Evolutionary conservation across 2,888 invertebrate genomes (phyloP).

Genomic region (Chrysopilus asiliformis): DNA sequence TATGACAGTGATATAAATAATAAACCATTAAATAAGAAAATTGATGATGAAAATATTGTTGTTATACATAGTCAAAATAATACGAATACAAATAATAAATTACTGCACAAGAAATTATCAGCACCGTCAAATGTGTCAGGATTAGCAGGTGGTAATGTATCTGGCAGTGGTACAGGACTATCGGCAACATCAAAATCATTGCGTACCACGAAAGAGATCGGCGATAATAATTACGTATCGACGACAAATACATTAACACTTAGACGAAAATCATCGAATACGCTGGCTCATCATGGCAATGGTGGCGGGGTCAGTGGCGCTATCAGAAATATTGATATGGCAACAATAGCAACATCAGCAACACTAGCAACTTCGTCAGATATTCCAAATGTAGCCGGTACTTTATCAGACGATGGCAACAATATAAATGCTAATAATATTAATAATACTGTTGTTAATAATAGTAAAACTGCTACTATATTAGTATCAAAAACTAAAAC

Average conservation of each 20-base stretch:
- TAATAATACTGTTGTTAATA: slow-evolving; percentile 14
- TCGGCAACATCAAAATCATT: not conserved
- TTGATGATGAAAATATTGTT: slow-evolving; percentile 11
- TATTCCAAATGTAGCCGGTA: slow-evolving; percentile 7
- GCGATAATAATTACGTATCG: not conserved
- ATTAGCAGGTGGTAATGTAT: no score
- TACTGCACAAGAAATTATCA: slow-evolving; percentile 10
- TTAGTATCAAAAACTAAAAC: slow-evolving; percentile 37
- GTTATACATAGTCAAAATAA: slow-evolving; percentile 12
- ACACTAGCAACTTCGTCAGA: no score
- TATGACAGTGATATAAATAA: slow-evolving; percentile 25
- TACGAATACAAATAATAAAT: slow-evolving; percentile 8
- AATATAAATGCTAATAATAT: slow-evolving; percentile 3
- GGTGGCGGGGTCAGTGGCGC: not conserved
- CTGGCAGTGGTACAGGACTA: not conserved
- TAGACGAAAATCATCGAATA: not conserved
- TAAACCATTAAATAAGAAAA: slow-evolving; percentile 7
- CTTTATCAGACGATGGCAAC: slow-evolving; percentile 14
- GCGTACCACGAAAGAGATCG: slow-evolving; percentile 2
- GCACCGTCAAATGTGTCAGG: no score
- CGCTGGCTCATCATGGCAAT: not conserved
- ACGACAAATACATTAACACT: slow-evolving; percentile 1
- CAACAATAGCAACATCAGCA: no score
- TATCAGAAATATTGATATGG: no score
- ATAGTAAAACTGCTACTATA: slow-evolving; percentile 35